Evolutionary conservation across 2,888 invertebrate genomes (phyloP).

Genomic region (Lysandra coridon): DNA sequence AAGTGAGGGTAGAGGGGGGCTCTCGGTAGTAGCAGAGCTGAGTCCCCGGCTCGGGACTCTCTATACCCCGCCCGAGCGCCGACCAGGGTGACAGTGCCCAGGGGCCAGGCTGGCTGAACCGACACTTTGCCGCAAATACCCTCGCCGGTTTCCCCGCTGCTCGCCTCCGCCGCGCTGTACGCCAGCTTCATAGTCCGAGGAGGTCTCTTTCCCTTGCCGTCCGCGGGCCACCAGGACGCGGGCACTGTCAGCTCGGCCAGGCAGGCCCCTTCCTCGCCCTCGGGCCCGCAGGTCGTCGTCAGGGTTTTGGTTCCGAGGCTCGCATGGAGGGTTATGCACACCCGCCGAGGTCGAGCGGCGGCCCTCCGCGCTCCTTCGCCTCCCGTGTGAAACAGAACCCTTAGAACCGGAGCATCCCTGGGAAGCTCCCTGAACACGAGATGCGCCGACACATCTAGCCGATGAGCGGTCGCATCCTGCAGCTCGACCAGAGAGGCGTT

Average conservation of each 20-base stretch:
- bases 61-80: slow-evolving; percentile 90
- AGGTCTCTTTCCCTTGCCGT: slow-evolving; percentile 82
- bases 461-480: slow-evolving; percentile 85
- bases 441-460: slow-evolving; percentile 95
- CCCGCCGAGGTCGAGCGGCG: slow-evolving; percentile 85
- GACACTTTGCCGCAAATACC: slow-evolving; percentile 86
- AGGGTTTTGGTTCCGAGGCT: slow-evolving; percentile 82
- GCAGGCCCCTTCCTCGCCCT: slow-evolving; percentile 95
- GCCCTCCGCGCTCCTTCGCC: slow-evolving; percentile 89
- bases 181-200: slow-evolving; percentile 89
- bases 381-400: slow-evolving; percentile 95
- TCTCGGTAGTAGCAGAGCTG: slow-evolving; percentile 92
- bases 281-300: slow-evolving; percentile 95
- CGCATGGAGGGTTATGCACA: slow-evolving; percentile 91
- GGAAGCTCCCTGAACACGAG: slow-evolving; percentile 93
- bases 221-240: slow-evolving; percentile 93
- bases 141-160: slow-evolving; percentile 83
- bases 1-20: slow-evolving; percentile 94
- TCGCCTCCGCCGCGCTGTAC: slow-evolving; percentile 93
- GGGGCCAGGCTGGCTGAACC: slow-evolving; percentile 84
- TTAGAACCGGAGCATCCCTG: slow-evolving; percentile 93
- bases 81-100: slow-evolving; percentile 85
- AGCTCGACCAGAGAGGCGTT: slow-evolving; percentile 80
- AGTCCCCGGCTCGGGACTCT: slow-evolving; percentile 90
- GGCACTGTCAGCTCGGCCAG: slow-evolving; percentile 93